Evolutionary conservation across 2,797 vertebrate genomes (phyloP).

Genomic region (Remorina albescens): DNA sequence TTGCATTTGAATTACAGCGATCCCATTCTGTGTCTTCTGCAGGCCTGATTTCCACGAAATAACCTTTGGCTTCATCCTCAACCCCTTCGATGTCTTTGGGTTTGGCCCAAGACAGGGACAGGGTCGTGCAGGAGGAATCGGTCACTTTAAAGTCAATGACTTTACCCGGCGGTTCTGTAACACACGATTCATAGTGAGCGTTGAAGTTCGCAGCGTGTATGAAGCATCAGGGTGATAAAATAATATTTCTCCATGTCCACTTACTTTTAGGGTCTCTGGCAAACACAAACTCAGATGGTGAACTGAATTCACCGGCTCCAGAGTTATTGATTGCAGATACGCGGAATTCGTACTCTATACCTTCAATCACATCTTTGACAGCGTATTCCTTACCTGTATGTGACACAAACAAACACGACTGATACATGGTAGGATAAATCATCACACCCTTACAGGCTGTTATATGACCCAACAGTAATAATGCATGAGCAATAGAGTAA

Average conservation of each 20-base stretch:
- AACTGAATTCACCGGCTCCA: conserved; percentile 88
- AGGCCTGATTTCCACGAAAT: conserved; percentile 88
- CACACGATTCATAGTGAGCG: conserved; percentile 35
- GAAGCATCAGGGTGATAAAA: conserved; percentile 14
- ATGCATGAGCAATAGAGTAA: conserved; percentile 51
- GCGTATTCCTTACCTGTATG: conserved; percentile 80
- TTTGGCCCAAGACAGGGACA: conserved; percentile 89
- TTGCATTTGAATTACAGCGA: conserved; percentile 83
- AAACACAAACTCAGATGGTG: conserved; percentile 87
- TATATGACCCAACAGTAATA: conserved; percentile 1
- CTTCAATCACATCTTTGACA: conserved; percentile 86
- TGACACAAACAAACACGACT: not conserved
- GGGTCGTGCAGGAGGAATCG: conserved; percentile 85
- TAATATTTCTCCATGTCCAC: conserved; percentile 55
- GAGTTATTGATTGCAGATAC: conserved; percentile 90
- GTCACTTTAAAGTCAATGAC: conserved; percentile 89
- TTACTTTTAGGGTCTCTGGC: conserved; percentile 90
- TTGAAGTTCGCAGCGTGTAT: not conserved
- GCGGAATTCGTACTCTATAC: conserved; percentile 92
- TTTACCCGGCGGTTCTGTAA: conserved; percentile 88
- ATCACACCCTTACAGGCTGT: not conserved
- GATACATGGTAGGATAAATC: not conserved
- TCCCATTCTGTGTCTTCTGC: conserved; percentile 87
- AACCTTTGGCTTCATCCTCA: conserved; percentile 86
- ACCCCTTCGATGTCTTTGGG: conserved; percentile 80